Percentiles rank a stretch among this genome's conserved stretches.
These are phyloP conservation scores for Caprella mutica DNA, from an alignment of 2,888 invertebrate genomes.

Conservation along the genomic window DNA sequence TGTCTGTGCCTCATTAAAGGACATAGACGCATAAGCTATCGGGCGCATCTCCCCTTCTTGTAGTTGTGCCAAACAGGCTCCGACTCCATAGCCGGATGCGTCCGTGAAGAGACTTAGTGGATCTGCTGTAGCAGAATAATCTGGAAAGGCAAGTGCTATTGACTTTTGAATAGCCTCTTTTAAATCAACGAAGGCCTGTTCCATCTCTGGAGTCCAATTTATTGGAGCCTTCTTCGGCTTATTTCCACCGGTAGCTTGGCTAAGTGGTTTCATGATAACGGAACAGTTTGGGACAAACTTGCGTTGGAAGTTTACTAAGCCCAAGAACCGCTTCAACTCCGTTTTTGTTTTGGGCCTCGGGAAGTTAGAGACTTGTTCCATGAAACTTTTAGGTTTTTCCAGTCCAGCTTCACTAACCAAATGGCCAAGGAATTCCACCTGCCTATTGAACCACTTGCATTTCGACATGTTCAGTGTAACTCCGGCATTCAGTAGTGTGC, in stretches of 20 bases:
- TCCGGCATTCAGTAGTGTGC: not conserved
- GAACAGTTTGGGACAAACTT: not conserved
- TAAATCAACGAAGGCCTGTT: not conserved
- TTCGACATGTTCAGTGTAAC: not conserved
- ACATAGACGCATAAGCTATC: not conserved
- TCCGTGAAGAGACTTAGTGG: not conserved
- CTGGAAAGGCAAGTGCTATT: not conserved
- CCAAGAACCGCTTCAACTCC: not conserved
- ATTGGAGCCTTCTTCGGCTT: not conserved
- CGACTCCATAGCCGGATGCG: not conserved
- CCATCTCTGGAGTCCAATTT: not conserved
- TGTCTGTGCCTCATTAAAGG: not conserved
- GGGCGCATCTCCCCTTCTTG: not conserved
- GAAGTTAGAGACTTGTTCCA: not conserved
- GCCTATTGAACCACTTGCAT: not conserved
- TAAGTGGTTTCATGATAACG: not conserved
- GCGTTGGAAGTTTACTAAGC: not conserved
- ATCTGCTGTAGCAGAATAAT: not conserved
- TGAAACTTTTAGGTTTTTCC: not conserved
- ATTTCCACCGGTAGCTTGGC: not conserved
- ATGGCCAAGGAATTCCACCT: not conserved
- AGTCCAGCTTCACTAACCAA: not conserved
- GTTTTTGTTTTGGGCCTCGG: not conserved
- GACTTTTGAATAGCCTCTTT: not conserved
- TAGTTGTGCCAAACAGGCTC: not conserved